Base-by-base conservation (phyloP, 2,113 vertebrate genomes). In the Loxodonta africana region DNA sequence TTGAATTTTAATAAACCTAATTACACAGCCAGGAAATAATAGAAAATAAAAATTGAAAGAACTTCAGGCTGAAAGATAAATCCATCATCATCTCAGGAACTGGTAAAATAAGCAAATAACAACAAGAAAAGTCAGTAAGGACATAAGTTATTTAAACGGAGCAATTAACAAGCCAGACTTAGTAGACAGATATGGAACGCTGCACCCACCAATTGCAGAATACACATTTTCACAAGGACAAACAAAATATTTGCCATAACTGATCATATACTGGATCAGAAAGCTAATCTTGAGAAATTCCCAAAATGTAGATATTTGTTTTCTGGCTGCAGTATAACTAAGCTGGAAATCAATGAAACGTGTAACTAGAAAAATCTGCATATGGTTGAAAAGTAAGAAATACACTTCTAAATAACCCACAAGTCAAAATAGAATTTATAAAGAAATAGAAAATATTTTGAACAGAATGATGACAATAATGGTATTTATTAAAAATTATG, bases 401-500 rank as follows among this genome's bases (percentile, higher is more conserved):
- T 63, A 81, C 0, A 41, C 48, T 62, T 77, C 67, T 18, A 90
- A 60, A 51, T 60, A 71, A 74, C 5, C 8, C 41, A 57, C 23
- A 76, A 81, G 30, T 81, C 30, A 74, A 83, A n/a, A 53, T 62
- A 71, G 67, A 95, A 57, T n/a, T 91, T 76, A 74, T 23, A 84
- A 85, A 90, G 62, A 90, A 51, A 53, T 73, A n/a, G 53, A 84
- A 80, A 83, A 91, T 71, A 9, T 85, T 90, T 67, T 88, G 21
- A 62, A 46, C 37, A 23, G 33, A 88, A 86, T 71, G 82, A 80
- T 21, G 82, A n/a, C 41, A 91, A 53, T 23, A 53, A 14, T 1
- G 46, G 20, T 71, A 60, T 33, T 87, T 83, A 89, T 8, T 77
- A 77, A 62, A 84, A 89, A 44, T 44, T 74, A 25, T 53, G n/a